phyloP scores from a whole-genome alignment of 2,797 vertebrate genomes.

The Gambusia yucatana region DNA sequence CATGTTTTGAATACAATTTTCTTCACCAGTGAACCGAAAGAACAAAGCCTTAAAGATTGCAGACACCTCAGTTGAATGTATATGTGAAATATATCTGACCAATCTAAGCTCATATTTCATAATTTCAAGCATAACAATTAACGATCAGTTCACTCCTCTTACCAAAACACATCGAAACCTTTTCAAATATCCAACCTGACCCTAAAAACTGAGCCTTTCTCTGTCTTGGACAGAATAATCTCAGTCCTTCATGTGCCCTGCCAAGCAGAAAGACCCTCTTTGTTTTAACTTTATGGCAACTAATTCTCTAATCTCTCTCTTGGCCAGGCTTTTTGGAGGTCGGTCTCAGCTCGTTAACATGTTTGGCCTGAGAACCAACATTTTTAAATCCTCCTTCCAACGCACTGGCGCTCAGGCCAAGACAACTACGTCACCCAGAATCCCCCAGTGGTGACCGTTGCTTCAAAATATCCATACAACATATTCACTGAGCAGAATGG shows the following conservation, averaged over 20 bases:
- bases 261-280: constrained; percentile 40
- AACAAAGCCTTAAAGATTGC: not conserved
- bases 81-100: not conserved
- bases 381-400: constrained; percentile 62
- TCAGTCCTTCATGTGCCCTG: constrained; percentile 22
- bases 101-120: not conserved
- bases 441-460: constrained; percentile 66
- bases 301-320: constrained; percentile 48
- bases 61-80: not conserved
- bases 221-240: constrained; percentile 24
- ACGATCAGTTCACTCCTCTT: not conserved
- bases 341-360: constrained; percentile 52
- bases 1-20: not conserved
- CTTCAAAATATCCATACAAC: constrained; percentile 57
- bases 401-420: constrained; percentile 50
- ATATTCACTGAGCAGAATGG: constrained; percentile 44
- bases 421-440: constrained; percentile 68
- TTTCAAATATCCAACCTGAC: constrained; percentile 20
- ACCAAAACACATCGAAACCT: constrained; percentile 8
- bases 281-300: constrained; percentile 44
- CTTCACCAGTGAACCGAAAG: not conserved
- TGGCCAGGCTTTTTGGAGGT: constrained; percentile 48
- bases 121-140: not conserved
- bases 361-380: constrained; percentile 58
- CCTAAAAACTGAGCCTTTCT: constrained; percentile 22